phyloP scores from a whole-genome alignment of 1,140 invertebrate species.

The Aphelinus atriplicis region DNA sequence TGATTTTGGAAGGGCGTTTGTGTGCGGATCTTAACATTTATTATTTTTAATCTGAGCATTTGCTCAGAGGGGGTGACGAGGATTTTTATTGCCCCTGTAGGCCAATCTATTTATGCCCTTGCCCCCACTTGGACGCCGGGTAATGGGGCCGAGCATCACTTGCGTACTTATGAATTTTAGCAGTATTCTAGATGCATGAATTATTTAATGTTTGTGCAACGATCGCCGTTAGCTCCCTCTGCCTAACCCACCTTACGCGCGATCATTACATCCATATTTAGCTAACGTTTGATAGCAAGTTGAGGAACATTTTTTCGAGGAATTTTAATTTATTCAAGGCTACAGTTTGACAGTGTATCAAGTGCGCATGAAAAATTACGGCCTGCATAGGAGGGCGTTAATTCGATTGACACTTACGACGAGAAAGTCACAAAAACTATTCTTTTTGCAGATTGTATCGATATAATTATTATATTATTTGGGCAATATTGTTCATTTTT shows the following conservation, averaged over 20 bases:
- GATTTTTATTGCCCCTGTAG: slow-evolving; percentile 26
- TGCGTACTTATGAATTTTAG: slow-evolving; percentile 22
- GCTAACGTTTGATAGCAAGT: not conserved
- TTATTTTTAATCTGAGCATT: not conserved
- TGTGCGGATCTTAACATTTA: no score
- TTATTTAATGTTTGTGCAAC: slow-evolving; percentile 8
- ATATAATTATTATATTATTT: no score
- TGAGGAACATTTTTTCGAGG: not conserved
- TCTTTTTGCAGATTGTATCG: no score
- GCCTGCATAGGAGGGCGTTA: no score
- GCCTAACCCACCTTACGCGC: not conserved
- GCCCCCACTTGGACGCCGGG: not conserved
- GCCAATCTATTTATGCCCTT: slow-evolving; percentile 26
- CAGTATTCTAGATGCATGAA: slow-evolving; percentile 22
- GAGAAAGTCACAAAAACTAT: no score
- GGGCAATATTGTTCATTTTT: no score
- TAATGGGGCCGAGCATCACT: not conserved
- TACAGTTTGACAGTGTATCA: no score
- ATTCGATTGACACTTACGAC: no score
- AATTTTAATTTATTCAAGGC: no score
- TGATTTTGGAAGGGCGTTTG: no score
- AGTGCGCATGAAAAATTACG: no score
- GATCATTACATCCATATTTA: no score
- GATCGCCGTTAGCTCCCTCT: slow-evolving; percentile 7
- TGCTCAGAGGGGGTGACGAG: slow-evolving; percentile 18